Conservation (phyloP, 2,888 invertebrate genomes). For the Meloe dianella region DNA sequence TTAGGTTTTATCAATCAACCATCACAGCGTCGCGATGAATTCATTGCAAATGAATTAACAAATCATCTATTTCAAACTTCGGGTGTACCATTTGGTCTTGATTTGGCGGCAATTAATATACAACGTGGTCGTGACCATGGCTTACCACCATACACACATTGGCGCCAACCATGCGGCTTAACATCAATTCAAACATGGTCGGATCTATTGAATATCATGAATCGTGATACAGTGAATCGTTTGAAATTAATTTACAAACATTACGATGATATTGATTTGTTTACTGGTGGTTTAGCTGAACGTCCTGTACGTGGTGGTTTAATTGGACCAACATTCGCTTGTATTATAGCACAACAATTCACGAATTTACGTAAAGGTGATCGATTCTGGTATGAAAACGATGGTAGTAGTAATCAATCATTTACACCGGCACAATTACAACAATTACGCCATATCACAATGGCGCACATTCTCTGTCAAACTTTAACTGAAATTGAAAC, state of each 20-base stretch:
- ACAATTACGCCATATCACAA: slow-evolving; percentile 72
- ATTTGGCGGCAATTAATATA: slow-evolving; percentile 78
- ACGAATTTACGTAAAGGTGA: slow-evolving; percentile 78
- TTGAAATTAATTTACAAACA: slow-evolving; percentile 60
- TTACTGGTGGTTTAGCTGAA: slow-evolving; percentile 81
- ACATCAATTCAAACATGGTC: slow-evolving; percentile 74
- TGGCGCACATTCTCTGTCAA: slow-evolving; percentile 76
- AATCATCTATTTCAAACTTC: slow-evolving; percentile 83
- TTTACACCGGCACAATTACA: slow-evolving; percentile 79
- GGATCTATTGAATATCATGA: slow-evolving; percentile 70
- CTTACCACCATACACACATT: slow-evolving; percentile 76
- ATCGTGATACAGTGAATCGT: slow-evolving; percentile 65
- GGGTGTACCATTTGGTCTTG: slow-evolving; percentile 77
- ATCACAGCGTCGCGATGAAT: slow-evolving; percentile 80
- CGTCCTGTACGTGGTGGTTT: slow-evolving; percentile 69
- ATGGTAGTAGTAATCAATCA: slow-evolving; percentile 72
- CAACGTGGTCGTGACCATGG: slow-evolving; percentile 83
- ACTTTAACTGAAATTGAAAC: slow-evolving; percentile 70
- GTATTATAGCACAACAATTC: slow-evolving; percentile 87
- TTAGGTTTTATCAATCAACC: slow-evolving; percentile 80
- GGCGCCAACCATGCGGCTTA: slow-evolving; percentile 75
- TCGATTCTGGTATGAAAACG: slow-evolving; percentile 88
- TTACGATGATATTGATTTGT: slow-evolving; percentile 82
- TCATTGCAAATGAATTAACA: slow-evolving; percentile 79
- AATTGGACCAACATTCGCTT: slow-evolving; percentile 85